Base-by-base conservation (phyloP, 2,113 vertebrate species). In the Egretta garzetta region DNA sequence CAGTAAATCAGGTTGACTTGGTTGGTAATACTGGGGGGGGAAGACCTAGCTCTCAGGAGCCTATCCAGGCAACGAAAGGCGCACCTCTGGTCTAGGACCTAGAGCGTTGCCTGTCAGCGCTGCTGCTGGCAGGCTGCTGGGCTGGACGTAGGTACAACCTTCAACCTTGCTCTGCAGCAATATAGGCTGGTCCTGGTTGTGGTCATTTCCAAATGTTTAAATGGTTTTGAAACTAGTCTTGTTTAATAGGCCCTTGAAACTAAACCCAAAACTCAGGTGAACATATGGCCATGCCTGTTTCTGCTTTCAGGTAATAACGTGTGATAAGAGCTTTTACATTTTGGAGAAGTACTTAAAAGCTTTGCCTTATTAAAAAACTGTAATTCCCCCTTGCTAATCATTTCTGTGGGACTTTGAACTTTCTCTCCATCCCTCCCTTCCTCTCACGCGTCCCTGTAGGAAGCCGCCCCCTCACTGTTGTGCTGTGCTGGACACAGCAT, bases 211-310 rank as follows among this genome's bases (percentile, higher is more conserved):
- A 95, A 97, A 80, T 35, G 62, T 91, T 94, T 81, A 89, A 96
- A 73, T 85, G 80, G 91, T 87, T 92, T 94, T 85, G 93, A 91
- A 94, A 95, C 50, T 93, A 75, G n/a, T 91, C 84, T 90, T 96
- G 70, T 97, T 94, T 93, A 91, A 81, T 96, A 93, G 94, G 93
- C 96, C 96, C 95, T 96, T 97, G 97, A 97, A 97, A 96, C 96
- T 96, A 97, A 96, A 96, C 95, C 91, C 93, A 97, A 49, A 96
- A 84, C 91, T 95, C 91, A 96, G 91, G 84, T 90, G 59, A 96
- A 83, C 35, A 9, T 39, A 63, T 0, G n/a, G 60, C 88, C 76
- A 41, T 93, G 56, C 90, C 88, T 5, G 5, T 88, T 92, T 92
- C 80, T 96, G 56, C 64, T 90, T 70, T 63, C 90, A 94, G 86